These are phyloP conservation scores for Sapajus apella DNA, from an alignment of 2,113 vertebrate species.

Conservation along the genomic window DNA sequence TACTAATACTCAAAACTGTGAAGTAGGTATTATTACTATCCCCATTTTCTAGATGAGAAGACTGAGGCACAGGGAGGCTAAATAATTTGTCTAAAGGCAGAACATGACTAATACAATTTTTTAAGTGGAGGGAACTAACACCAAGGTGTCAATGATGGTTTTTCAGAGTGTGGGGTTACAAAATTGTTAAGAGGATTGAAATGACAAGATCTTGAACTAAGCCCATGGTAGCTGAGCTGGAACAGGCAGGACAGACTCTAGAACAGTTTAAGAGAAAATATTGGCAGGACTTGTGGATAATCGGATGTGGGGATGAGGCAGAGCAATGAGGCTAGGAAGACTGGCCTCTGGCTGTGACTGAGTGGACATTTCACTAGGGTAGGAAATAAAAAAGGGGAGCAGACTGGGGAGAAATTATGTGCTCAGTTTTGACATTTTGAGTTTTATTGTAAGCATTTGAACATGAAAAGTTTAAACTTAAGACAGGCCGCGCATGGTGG, in stretches of 20 bases:
- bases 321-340: neutral
- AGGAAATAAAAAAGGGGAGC: neutral
- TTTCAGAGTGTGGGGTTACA: neutral
- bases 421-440: neutral
- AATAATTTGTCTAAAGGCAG: neutral
- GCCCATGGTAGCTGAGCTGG: neutral
- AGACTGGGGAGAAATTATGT: neutral
- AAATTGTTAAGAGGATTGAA: neutral
- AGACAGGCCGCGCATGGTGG: neutral
- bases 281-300: neutral
- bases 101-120: neutral
- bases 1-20: neutral
- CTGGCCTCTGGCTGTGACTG: neutral
- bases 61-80: neutral
- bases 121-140: slow-evolving; percentile 1
- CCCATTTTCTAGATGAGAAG: slow-evolving; percentile 18
- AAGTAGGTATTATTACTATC: neutral
- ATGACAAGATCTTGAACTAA: neutral
- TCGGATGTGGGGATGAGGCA: neutral
- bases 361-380: neutral
- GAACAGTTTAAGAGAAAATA: neutral
- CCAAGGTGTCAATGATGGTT: neutral
- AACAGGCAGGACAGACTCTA: neutral
- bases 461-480: neutral
- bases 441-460: neutral